phyloP scores from a whole-genome alignment of 1,140 invertebrate species.

The Camponotus floridanus region DNA sequence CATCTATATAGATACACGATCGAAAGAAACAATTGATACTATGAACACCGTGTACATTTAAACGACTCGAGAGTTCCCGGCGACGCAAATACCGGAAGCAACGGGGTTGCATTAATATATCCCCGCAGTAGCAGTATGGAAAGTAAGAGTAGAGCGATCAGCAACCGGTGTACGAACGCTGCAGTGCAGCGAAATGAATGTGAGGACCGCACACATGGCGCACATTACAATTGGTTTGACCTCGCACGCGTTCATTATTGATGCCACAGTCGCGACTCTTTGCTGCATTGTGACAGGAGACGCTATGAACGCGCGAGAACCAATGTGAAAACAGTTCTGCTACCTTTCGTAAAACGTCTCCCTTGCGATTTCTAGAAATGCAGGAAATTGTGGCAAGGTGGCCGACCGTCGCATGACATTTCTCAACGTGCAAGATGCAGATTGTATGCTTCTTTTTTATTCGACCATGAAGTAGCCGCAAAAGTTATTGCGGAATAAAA shows the following conservation, averaged over 20 bases:
- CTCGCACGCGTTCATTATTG: slow-evolving; percentile 80
- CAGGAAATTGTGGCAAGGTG: slow-evolving; percentile 44
- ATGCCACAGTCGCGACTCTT: slow-evolving; percentile 59
- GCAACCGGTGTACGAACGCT: slow-evolving; percentile 29
- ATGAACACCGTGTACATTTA: slow-evolving; percentile 21
- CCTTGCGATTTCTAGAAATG: slow-evolving; percentile 47
- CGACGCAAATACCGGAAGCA: slow-evolving; percentile 53
- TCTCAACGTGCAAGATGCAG: slow-evolving; percentile 53
- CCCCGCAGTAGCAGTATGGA: slow-evolving; percentile 41
- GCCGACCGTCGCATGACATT: slow-evolving; percentile 31
- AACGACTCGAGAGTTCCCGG: slow-evolving; percentile 30
- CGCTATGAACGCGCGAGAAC: slow-evolving; percentile 34
- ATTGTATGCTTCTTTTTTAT: slow-evolving; percentile 23
- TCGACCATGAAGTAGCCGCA: slow-evolving; percentile 1
- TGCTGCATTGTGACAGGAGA: slow-evolving; percentile 14
- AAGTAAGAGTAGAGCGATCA: slow-evolving; percentile 61
- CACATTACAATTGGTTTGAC: slow-evolving; percentile 81
- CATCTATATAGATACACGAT: neutral
- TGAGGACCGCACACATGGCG: slow-evolving; percentile 74
- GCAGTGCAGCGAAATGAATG: slow-evolving; percentile 69
- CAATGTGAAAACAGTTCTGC: slow-evolving; percentile 34
- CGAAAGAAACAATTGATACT: slow-evolving; percentile 5
- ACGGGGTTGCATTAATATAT: slow-evolving; percentile 60
- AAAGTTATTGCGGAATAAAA: slow-evolving; percentile 10
- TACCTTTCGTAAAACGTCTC: slow-evolving; percentile 49